A percentile compares a stretch with the other conserved stretches of the same genome.
Conservation (phyloP, 2,888 invertebrate species). For the Euspilapteryx auroguttella region DNA sequence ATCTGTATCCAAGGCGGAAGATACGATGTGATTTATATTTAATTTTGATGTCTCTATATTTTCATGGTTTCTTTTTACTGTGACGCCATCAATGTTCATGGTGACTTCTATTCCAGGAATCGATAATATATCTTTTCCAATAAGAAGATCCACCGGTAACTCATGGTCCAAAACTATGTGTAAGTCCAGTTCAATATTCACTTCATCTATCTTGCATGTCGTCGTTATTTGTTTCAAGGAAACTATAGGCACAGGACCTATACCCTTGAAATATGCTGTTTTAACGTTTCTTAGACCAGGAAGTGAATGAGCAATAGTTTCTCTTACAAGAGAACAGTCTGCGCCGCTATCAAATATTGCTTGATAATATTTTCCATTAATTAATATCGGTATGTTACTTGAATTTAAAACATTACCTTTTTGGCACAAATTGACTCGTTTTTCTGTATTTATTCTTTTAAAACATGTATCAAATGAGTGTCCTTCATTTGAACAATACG, state of each 20-base stretch:
- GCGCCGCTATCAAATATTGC: slow-evolving; percentile 15
- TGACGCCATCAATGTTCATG: no score
- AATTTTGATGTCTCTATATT: slow-evolving; percentile 9
- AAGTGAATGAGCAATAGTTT: slow-evolving; percentile 11
- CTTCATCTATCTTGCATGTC: slow-evolving; percentile 8
- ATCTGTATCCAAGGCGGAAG: slow-evolving; percentile 11
- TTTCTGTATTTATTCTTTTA: slow-evolving; percentile 8
- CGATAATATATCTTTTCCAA: slow-evolving; percentile 10
- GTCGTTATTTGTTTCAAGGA: slow-evolving; percentile 7
- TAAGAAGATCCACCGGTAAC: slow-evolving; percentile 7
- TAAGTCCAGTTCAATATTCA: slow-evolving; percentile 11
- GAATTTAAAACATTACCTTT: no score
- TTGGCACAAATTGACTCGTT: no score
- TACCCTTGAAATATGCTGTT: slow-evolving; percentile 10
- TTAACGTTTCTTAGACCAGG: slow-evolving; percentile 9
- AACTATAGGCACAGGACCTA: slow-evolving; percentile 10
- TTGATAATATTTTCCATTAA: slow-evolving; percentile 6
- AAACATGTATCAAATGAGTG: slow-evolving; percentile 13
- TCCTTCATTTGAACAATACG: slow-evolving; percentile 11
- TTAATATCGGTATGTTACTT: no score
- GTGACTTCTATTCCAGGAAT: no score
- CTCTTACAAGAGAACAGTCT: slow-evolving; percentile 13
- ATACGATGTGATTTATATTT: slow-evolving; percentile 7
- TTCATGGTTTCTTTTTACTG: no score
- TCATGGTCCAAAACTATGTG: slow-evolving; percentile 10